Evolutionary conservation across 2,113 vertebrate species (phyloP), one percentile per base, ranked within the genome.

Genomic region (Eurypyga helias): DNA sequence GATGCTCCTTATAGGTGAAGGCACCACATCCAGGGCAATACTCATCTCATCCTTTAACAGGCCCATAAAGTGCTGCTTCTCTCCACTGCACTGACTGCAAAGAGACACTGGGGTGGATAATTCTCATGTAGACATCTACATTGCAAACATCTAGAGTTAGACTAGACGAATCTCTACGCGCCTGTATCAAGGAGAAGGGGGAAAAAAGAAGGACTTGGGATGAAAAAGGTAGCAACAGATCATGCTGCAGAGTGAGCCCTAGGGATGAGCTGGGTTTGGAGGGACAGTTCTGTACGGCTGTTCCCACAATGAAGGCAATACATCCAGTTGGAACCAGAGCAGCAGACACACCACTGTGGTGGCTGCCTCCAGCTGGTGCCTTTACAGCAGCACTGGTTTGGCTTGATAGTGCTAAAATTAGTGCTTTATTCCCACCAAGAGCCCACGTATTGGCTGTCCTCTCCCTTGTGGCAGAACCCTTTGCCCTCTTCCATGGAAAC

Each of bases 341-440:
- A 14, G 58, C 52, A 2, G 3, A 45, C 33, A 45, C 10, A 70
- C 13, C 61, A 85, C 51, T 20, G 51, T 1, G 2, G 81, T 55
- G 13, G 13, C 83, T 84, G 49, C 60, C 64, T 83, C 67, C 65
- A 90, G 84, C 54, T 75, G 8, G 2, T 17, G 78, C 49, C 66
- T 69, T 38, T 92, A 71, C 51, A 66, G 70, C 41, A 84, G 33
- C 15, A 78, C 58, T 55, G 38, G 19, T 69, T 78, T 85, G 87
- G 64, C 57, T 89, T 82, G 86, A 91, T 70, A 87, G 46, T 24
- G 13, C 76, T 85, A 94, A 96, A 97, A 97, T 89, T 92, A 94
- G 79, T 10, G 18, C 58, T 75, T 94, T 45, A 78, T 64, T 94
- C 46, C 14, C 58, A 83, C 28, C 25, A 76, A 58, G 13, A 90